Conservation (phyloP, 2,113 vertebrate genomes). For the Periophthalmus modestus region DNA sequence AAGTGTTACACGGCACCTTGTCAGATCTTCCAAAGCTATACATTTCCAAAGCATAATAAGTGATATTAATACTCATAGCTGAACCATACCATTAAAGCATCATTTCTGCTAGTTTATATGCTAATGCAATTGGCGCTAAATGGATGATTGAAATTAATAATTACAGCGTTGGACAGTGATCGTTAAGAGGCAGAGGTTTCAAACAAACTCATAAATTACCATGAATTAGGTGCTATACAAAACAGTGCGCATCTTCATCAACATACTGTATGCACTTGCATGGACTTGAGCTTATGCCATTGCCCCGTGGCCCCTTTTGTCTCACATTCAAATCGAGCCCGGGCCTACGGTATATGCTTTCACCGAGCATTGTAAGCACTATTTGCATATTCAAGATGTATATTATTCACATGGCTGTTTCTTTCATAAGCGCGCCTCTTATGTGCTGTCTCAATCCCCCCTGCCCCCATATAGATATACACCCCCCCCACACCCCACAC, state of each 20-base stretch:
- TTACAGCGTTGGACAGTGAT: slow-evolving; percentile 48
- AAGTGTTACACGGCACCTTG: slow-evolving; percentile 20
- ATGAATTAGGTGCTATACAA: slow-evolving; percentile 52
- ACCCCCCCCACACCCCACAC: slow-evolving; percentile 30
- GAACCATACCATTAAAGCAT: slow-evolving; percentile 43
- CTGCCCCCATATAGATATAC: slow-evolving; percentile 56
- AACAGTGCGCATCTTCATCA: slow-evolving; percentile 55
- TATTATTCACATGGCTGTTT: slow-evolving; percentile 76
- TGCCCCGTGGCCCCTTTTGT: slow-evolving; percentile 64
- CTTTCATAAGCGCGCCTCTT: slow-evolving; percentile 71
- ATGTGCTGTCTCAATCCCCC: slow-evolving; percentile 67
- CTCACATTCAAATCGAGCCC: slow-evolving; percentile 57
- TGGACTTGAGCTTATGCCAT: slow-evolving; percentile 53
- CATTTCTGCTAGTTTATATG: slow-evolving; percentile 51
- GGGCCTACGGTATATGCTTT: slow-evolving; percentile 59
- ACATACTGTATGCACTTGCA: slow-evolving; percentile 41
- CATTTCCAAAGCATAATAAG: slow-evolving; percentile 37
- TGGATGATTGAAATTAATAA: slow-evolving; percentile 64
- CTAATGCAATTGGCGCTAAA: slow-evolving; percentile 46
- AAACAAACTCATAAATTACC: slow-evolving; percentile 64
- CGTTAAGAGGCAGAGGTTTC: slow-evolving; percentile 52
- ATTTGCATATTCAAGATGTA: slow-evolving; percentile 82
- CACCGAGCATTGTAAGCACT: slow-evolving; percentile 62
- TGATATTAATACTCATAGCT: slow-evolving; percentile 43
- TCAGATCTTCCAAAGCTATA: slow-evolving; percentile 20